These are phyloP conservation scores for Sebastes aleutianus DNA, from an alignment of 2,797 vertebrate species.

Conservation along the genomic window DNA sequence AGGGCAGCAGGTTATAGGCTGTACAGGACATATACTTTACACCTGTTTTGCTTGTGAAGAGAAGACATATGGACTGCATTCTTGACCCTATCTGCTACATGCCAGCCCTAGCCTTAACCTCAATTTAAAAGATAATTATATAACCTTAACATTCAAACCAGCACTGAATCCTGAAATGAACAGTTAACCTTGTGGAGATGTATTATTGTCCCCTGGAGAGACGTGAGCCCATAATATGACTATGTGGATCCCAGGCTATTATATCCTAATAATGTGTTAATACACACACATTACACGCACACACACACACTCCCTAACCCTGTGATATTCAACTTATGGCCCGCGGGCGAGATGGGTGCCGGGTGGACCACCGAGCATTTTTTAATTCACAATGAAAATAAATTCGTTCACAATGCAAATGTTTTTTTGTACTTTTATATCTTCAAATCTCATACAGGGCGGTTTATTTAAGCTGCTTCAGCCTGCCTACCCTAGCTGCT, in stretches of 20 bases:
- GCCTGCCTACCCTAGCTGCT: too few relatives aligned
- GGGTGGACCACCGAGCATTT: not conserved
- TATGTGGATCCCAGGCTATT: not conserved
- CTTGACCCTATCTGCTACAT: not conserved
- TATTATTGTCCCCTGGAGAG: not conserved
- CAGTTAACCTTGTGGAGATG: not conserved
- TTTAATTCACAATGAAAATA: not conserved
- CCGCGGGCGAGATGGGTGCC: fast-evolving
- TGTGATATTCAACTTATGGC: not conserved
- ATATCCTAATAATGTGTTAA: not conserved
- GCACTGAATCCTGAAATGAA: not conserved
- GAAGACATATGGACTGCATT: not conserved
- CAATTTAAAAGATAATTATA: not conserved
- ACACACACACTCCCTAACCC: not conserved
- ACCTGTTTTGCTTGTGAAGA: not conserved
- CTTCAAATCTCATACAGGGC: too few relatives aligned
- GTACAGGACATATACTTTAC: not conserved
- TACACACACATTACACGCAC: not conserved
- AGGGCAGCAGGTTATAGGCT: not conserved
- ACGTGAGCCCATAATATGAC: not conserved
- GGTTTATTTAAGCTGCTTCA: too few relatives aligned
- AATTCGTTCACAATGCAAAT: not conserved
- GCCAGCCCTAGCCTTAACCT: not conserved
- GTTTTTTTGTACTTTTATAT: not conserved
- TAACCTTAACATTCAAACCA: not conserved